phyloP scores from a whole-genome alignment of 2,113 vertebrate species.

The Perca flavescens region DNA sequence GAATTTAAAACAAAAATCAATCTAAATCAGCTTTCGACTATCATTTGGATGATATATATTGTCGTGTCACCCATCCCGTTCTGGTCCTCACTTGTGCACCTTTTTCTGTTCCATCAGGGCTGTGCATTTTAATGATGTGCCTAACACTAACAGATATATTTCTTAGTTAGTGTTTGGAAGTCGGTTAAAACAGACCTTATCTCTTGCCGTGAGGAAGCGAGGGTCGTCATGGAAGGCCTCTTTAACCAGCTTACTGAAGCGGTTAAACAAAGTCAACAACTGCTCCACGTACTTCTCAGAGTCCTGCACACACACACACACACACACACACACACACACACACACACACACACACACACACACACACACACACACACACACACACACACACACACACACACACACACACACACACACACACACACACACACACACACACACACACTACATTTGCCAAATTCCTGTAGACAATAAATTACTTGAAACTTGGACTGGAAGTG shows the following conservation, averaged over 20 bases:
- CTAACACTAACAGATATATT: neutral
- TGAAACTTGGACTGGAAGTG: neutral
- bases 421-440: neutral
- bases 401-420: neutral
- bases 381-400: neutral
- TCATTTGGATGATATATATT: too few relatives aligned
- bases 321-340: neutral
- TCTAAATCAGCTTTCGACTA: too few relatives aligned
- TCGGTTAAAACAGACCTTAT: constrained; percentile 84
- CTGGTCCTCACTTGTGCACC: too few relatives aligned
- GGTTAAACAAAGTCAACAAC: constrained; percentile 95
- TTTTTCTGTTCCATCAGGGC: too few relatives aligned
- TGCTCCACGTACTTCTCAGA: constrained; percentile 99
- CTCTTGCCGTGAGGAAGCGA: constrained; percentile 96
- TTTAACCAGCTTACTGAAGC: constrained; percentile 98
- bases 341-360: constrained; percentile 1
- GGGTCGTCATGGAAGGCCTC: constrained; percentile 98
- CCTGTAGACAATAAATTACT: neutral
- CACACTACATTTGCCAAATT: neutral
- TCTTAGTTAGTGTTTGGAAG: neutral
- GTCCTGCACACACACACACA: constrained; percentile 83
- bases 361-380: neutral
- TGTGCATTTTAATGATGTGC: too few relatives aligned
- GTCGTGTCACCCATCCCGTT: too few relatives aligned
- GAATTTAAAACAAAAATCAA: too few relatives aligned